A percentile compares a stretch with the other conserved stretches of the same genome.
These are phyloP conservation scores for Halocynthia roretzi DNA, from an alignment of 23 tunicate genomes.

Conservation along the genomic window DNA sequence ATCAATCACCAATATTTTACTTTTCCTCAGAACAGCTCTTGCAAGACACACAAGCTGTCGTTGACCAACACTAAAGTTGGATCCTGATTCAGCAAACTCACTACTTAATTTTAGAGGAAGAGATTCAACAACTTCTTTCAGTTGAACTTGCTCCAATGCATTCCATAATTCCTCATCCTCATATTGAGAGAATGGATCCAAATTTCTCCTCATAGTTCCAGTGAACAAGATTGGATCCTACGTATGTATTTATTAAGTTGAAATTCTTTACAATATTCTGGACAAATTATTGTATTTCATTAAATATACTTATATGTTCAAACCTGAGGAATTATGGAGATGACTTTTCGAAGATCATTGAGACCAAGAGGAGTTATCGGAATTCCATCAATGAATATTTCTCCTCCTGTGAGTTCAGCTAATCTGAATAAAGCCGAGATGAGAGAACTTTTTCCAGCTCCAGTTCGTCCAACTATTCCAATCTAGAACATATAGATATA, in stretches of 20 bases:
- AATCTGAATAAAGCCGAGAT: conserved; percentile 40
- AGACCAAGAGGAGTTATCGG: conserved; percentile 27
- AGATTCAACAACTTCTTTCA: conserved; percentile 42
- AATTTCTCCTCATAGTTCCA: conserved; percentile 61
- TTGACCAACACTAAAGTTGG: conserved; percentile 83
- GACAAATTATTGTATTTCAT: too few relatives aligned
- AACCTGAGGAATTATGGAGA: conserved; percentile 39
- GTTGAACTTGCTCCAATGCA: conserved; percentile 67
- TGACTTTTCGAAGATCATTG: conserved; percentile 28
- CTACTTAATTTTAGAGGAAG: conserved; percentile 41
- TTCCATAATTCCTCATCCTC: conserved; percentile 62
- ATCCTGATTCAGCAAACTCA: conserved; percentile 58
- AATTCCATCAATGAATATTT: conserved; percentile 43
- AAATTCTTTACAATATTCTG: too few relatives aligned
- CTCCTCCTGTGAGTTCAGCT: conserved; percentile 29
- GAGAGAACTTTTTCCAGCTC: conserved; percentile 65
- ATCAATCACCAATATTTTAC: conserved; percentile 67
- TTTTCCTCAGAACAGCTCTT: conserved; percentile 67
- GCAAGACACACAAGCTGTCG: conserved; percentile 92
- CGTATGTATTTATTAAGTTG: background rate
- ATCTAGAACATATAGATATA: background rate
- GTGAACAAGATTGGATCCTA: conserved; percentile 77
- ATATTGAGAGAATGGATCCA: conserved; percentile 56
- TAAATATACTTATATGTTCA: too few relatives aligned
- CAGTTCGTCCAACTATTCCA: conserved; percentile 59